Percentiles rank a stretch among this genome's conserved stretches.
phyloP scores from a whole-genome alignment of 2,113 vertebrate species.

The Ciconia boyciana region DNA sequence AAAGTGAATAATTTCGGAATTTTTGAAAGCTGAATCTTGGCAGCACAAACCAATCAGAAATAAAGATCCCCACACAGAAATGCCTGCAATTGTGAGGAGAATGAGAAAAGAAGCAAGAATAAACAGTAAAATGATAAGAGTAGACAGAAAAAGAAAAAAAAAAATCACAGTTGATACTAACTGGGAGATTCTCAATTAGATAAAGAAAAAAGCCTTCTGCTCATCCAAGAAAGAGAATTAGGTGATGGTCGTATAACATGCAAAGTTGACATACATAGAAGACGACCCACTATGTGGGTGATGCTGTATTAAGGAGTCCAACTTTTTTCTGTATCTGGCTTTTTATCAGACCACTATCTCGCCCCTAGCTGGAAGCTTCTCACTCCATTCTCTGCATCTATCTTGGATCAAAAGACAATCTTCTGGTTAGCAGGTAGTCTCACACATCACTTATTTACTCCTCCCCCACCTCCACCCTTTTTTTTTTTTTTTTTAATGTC shows the following conservation, averaged over 20 bases:
- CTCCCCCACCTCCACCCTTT: no score
- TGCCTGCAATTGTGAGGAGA: background rate
- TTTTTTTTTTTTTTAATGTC: background rate
- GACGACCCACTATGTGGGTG: background rate
- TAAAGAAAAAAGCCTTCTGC: background rate
- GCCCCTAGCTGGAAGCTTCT: background rate
- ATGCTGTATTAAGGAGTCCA: background rate
- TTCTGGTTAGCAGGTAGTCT: background rate
- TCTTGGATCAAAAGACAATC: background rate
- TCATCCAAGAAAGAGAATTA: background rate
- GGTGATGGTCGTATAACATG: background rate
- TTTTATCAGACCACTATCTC: background rate
- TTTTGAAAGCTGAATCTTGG: background rate
- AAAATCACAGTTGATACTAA: background rate
- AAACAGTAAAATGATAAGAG: background rate
- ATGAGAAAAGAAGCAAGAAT: background rate
- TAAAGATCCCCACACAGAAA: background rate
- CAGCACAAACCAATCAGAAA: background rate
- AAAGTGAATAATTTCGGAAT: background rate
- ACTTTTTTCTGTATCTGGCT: background rate
- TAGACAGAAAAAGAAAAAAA: background rate
- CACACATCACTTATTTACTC: background rate
- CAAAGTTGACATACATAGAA: background rate
- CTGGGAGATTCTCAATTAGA: background rate
- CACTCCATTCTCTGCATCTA: background rate